Conservation (phyloP, 1,140 invertebrate species). For the Teleopsis dalmanni region DNA sequence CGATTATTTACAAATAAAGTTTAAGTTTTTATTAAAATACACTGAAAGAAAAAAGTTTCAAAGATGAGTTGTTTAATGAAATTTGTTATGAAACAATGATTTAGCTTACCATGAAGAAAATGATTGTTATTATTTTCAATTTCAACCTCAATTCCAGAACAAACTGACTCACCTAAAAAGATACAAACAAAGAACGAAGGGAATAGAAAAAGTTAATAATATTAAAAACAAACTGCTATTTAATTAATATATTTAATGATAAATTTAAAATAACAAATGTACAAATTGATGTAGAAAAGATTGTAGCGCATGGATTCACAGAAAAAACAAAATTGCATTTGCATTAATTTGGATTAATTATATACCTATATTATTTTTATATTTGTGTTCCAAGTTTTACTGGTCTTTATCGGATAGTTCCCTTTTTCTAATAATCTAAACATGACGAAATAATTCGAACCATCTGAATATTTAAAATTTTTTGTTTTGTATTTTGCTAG, state of each 20-base stretch:
- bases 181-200: conserved; percentile 14
- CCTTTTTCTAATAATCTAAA: too few species aligned
- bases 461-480: too few species aligned
- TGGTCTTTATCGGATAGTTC: too few species aligned
- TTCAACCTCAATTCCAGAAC: conserved; percentile 46
- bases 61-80: conserved; percentile 3
- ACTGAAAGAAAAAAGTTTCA: conserved; percentile 7
- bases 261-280: not conserved
- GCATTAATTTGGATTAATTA: too few species aligned
- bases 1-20: too few species aligned
- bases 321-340: too few species aligned
- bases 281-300: not conserved
- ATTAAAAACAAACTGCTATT: too few species aligned
- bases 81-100: conserved; percentile 41
- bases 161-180: conserved; percentile 44
- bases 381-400: too few species aligned
- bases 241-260: not conserved
- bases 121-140: conserved; percentile 45
- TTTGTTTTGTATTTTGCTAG: too few species aligned
- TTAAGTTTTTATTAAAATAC: conserved; percentile 4
- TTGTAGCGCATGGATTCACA: not conserved
- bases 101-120: conserved; percentile 45
- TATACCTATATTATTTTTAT: too few species aligned
- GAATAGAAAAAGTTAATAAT: conserved; percentile 14
- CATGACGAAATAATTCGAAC: too few species aligned